phyloP scores from a whole-genome alignment of 2,888 invertebrate genomes.

The Hirtodrosophila confusa region DNA sequence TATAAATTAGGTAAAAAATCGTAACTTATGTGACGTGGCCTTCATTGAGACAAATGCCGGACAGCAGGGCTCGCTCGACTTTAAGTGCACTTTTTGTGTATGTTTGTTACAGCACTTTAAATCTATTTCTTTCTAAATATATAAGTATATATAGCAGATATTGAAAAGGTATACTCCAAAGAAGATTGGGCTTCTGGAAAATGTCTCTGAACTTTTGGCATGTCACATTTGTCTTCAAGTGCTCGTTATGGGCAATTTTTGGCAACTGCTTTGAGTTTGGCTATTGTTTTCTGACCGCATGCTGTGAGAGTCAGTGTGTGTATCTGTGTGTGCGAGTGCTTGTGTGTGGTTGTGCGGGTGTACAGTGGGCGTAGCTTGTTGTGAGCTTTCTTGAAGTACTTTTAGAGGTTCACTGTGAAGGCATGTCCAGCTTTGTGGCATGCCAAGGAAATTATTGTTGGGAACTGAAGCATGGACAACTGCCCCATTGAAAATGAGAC shows the following conservation, averaged over 20 bases:
- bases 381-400: conserved; percentile 48
- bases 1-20: conserved; percentile 76
- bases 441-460: conserved; percentile 56
- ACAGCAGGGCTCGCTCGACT: conserved; percentile 25
- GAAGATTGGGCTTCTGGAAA: conserved; percentile 17
- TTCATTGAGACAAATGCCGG: conserved; percentile 71
- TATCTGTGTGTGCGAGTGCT: conserved; percentile 24
- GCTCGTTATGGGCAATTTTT: conserved; percentile 77
- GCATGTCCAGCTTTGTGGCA: conserved; percentile 55
- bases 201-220: conserved; percentile 58
- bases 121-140: conserved; percentile 40
- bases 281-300: conserved; percentile 70
- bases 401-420: conserved; percentile 42
- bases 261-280: conserved; percentile 61
- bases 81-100: conserved; percentile 61
- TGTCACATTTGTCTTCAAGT: conserved; percentile 75
- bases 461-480: conserved; percentile 55
- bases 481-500: conserved; percentile 66
- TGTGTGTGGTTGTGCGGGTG: conserved; percentile 23
- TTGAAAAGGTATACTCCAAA: conserved; percentile 63
- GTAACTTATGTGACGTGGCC: conserved; percentile 69
- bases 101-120: conserved; percentile 51
- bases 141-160: conserved; percentile 15
- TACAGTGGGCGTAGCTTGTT: conserved; percentile 36
- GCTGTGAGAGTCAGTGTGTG: conserved; percentile 23